phyloP scores from a whole-genome alignment of 2,888 invertebrate genomes.

The Tetrapedia diversipes region DNA sequence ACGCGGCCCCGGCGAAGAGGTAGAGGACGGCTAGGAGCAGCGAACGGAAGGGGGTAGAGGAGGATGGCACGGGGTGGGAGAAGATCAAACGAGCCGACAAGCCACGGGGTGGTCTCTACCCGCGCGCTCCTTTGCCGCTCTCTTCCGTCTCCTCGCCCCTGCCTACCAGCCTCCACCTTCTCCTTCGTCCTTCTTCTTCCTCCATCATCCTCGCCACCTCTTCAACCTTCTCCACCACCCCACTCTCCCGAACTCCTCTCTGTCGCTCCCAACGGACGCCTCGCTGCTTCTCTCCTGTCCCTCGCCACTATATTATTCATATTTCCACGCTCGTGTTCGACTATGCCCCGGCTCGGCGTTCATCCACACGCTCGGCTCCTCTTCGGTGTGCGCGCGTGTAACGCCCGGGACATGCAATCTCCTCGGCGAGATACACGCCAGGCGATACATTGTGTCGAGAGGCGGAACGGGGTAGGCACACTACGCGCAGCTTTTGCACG shows the following conservation, averaged over 20 bases:
- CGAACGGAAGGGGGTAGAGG: constrained; percentile 35
- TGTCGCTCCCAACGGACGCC: constrained; percentile 41
- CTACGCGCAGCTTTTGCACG: constrained; percentile 9
- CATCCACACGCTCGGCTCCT: constrained; percentile 44
- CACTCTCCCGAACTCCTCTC: constrained; percentile 59
- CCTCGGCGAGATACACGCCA: constrained; percentile 39
- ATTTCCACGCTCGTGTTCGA: constrained; percentile 75
- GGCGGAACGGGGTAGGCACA: neutral
- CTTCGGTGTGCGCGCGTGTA: constrained; percentile 27
- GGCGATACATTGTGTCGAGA: constrained; percentile 50
- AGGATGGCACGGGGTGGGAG: constrained; percentile 75
- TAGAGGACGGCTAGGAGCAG: constrained; percentile 31
- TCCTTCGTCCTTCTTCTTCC: constrained; percentile 58
- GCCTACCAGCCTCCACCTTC: constrained; percentile 61
- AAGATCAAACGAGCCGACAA: constrained; percentile 82
- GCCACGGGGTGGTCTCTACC: constrained; percentile 82
- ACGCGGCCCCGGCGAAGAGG: constrained; percentile 41
- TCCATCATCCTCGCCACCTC: constrained; percentile 33
- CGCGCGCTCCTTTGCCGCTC: constrained; percentile 74
- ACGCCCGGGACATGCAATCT: constrained; percentile 56
- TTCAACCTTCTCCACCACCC: constrained; percentile 22
- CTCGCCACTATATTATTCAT: constrained; percentile 78
- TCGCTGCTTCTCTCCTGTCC: constrained; percentile 43
- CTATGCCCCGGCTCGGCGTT: constrained; percentile 65
- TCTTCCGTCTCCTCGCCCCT: constrained; percentile 62